These are phyloP conservation scores for Oostethus manadensis DNA, from an alignment of 2,113 vertebrate species.

Conservation along the genomic window DNA sequence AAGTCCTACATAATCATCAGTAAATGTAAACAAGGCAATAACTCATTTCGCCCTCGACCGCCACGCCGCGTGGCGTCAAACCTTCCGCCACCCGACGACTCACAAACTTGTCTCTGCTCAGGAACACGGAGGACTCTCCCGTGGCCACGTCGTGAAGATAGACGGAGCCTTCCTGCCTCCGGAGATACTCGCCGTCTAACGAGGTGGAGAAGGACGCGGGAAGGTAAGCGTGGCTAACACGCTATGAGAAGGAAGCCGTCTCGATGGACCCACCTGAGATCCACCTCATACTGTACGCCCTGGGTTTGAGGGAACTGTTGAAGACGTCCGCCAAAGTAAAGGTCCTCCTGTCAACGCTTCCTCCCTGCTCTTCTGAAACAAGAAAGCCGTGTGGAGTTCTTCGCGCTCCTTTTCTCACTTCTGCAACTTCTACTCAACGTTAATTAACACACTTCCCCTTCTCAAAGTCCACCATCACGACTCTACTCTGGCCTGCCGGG, in stretches of 20 bases:
- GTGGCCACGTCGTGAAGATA: constrained; percentile 68
- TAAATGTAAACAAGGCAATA: too few relatives aligned
- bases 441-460: too few relatives aligned
- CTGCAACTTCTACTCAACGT: too few relatives aligned
- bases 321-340: constrained; percentile 85
- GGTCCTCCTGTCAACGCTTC: constrained; percentile 6
- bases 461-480: too few relatives aligned
- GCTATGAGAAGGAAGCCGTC: too few relatives aligned
- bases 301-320: constrained; percentile 77
- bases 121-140: constrained; percentile 47
- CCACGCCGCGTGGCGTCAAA: too few relatives aligned
- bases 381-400: not conserved
- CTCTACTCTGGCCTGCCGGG: too few relatives aligned
- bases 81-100: constrained; percentile 26
- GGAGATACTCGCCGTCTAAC: constrained; percentile 67
- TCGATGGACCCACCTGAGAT: constrained; percentile 79
- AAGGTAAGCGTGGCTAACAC: too few relatives aligned
- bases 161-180: constrained; percentile 66
- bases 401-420: too few relatives aligned
- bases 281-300: constrained; percentile 83
- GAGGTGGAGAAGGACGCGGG: not conserved
- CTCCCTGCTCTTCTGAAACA: constrained; percentile 38
- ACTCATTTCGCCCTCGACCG: too few relatives aligned
- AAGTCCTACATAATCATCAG: too few relatives aligned
- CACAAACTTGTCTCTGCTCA: constrained; percentile 79